Evolutionary conservation across 2,888 invertebrate genomes (phyloP).

Genomic region (Micropterix aruncella): DNA sequence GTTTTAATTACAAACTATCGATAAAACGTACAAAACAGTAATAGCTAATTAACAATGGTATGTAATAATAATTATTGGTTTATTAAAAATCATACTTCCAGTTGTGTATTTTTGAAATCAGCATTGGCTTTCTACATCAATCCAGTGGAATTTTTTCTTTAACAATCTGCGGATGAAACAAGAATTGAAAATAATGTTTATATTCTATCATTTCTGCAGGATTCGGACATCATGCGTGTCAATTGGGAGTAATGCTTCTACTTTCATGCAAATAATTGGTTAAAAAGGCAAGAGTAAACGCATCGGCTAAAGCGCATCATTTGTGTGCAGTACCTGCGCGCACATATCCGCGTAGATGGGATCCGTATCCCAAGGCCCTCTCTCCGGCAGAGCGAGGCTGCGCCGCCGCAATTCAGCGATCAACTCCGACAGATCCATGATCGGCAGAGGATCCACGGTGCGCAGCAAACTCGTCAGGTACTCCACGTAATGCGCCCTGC

Average conservation of each 20-base stretch:
- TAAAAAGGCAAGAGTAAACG: not conserved
- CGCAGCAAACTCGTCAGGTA: constrained; percentile 84
- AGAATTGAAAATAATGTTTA: too few species aligned
- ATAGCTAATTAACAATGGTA: too few species aligned
- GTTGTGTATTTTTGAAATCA: too few species aligned
- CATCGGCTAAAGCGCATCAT: constrained; percentile 6
- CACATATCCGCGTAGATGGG: constrained; percentile 74
- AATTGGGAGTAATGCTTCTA: constrained; percentile 6
- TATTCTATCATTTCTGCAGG: too few species aligned
- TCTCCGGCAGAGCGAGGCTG: constrained; percentile 70
- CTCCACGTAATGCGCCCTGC: constrained; percentile 89
- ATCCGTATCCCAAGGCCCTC: constrained; percentile 70
- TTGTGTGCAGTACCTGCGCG: constrained; percentile 60
- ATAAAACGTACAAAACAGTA: too few species aligned
- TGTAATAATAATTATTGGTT: too few species aligned
- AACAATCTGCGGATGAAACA: constrained; percentile 62
- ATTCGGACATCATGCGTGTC: constrained; percentile 7
- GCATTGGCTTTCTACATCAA: too few species aligned
- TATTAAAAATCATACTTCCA: too few species aligned
- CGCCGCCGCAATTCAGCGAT: constrained; percentile 76
- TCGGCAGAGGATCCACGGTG: constrained; percentile 77
- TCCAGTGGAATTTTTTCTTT: constrained; percentile 61
- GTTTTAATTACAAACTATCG: too few species aligned
- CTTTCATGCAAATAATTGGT: too few species aligned
- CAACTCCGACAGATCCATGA: constrained; percentile 78